Evolutionary conservation across 2,888 invertebrate species (phyloP).

Genomic region (Icerya purchasi): DNA sequence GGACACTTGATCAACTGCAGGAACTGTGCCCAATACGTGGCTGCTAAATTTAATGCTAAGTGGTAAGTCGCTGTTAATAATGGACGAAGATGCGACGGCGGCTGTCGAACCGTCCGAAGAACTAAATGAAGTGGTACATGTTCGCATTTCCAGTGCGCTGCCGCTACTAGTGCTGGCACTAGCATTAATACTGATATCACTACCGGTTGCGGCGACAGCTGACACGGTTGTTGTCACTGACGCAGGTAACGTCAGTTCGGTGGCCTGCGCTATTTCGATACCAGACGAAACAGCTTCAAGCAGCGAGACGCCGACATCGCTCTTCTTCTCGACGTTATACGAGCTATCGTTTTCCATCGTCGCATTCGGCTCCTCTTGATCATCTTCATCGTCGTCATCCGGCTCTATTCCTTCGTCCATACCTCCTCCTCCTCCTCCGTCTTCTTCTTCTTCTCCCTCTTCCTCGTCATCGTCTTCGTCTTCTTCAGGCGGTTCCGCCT

Average conservation of each 20-base stretch:
- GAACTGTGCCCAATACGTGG: conserved; percentile 19
- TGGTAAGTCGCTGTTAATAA: not conserved
- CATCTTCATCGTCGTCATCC: not conserved
- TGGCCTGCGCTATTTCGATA: no score
- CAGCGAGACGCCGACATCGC: not conserved
- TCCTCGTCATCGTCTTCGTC: not conserved
- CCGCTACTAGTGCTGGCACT: no score
- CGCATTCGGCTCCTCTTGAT: not conserved
- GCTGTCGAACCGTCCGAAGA: no score
- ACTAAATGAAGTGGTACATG: no score
- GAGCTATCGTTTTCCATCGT: not conserved
- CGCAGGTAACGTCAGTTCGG: no score
- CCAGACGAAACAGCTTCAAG: no score
- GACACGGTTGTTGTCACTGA: no score
- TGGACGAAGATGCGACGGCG: not conserved
- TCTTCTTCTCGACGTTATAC: not conserved
- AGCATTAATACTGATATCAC: not conserved
- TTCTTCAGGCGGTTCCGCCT: not conserved
- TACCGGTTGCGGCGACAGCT: not conserved
- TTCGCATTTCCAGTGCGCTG: no score
- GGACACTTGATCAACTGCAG: conserved; percentile 39
- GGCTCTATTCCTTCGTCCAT: not conserved
- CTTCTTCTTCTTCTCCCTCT: not conserved
- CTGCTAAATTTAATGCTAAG: not conserved
- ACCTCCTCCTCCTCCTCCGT: not conserved